Conservation (phyloP, 2,113 vertebrate species). For the Charadrius vociferus region DNA sequence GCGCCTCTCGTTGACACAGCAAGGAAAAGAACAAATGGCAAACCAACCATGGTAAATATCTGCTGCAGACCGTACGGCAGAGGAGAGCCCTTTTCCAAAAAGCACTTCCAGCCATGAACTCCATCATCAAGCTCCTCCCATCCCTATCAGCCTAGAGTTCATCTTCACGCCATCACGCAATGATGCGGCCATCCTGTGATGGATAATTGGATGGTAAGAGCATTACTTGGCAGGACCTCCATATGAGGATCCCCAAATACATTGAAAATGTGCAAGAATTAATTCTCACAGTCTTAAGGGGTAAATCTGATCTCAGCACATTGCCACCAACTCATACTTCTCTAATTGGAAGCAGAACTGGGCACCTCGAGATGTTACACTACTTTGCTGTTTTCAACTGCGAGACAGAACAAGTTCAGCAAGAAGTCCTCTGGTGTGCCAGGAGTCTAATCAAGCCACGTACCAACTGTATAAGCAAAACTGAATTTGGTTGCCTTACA, state of each 20-base stretch:
- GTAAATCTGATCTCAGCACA: not conserved
- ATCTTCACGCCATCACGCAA: not conserved
- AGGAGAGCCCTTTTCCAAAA: not conserved
- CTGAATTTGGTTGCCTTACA: not conserved
- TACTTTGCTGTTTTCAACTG: not conserved
- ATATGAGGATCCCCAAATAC: not conserved
- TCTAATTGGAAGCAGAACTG: not conserved
- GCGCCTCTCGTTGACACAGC: not conserved
- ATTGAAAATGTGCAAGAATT: not conserved
- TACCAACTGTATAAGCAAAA: not conserved
- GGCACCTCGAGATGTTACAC: not conserved
- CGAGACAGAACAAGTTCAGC: not conserved
- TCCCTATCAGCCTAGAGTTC: not conserved
- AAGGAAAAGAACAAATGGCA: not conserved
- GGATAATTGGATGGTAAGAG: accelerated
- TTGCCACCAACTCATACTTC: not conserved
- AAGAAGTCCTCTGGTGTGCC: not conserved
- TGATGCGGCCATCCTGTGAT: not conserved
- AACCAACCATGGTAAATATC: not conserved
- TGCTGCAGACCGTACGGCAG: not conserved
- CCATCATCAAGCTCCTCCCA: not conserved
- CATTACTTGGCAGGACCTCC: not conserved
- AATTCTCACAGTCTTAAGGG: not conserved
- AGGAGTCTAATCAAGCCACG: not conserved
- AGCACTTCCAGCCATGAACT: not conserved